A percentile compares a stretch with the other conserved stretches of the same genome.
Evolutionary conservation across 2,888 invertebrate species (phyloP).

Genomic region (Incurvaria masculella): DNA sequence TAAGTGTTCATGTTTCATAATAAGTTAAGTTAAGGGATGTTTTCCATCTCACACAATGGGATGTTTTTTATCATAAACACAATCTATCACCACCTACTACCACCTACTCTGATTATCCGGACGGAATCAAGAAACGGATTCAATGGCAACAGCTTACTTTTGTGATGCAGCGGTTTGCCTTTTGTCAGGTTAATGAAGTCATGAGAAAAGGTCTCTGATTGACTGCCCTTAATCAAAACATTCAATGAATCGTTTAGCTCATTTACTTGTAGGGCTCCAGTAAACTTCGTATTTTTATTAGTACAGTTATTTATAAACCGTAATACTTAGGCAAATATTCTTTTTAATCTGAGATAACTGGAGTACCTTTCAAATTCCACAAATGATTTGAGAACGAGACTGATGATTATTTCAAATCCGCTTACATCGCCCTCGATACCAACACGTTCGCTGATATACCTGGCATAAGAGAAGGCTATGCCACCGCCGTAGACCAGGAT

Average conservation of each 20-base stretch:
- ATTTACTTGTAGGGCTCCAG: neutral
- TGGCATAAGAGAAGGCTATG: conserved; percentile 12
- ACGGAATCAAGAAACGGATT: conserved; percentile 8
- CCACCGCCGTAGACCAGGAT: conserved; percentile 26
- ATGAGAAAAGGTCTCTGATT: neutral
- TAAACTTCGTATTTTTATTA: neutral
- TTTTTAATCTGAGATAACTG: conserved; percentile 5
- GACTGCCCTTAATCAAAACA: neutral
- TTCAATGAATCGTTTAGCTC: neutral
- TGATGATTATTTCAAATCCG: conserved; percentile 27
- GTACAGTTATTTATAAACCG: conserved; percentile 3
- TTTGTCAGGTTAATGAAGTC: conserved; percentile 1
- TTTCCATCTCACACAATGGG: conserved; percentile 9
- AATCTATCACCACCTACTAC: too few species aligned
- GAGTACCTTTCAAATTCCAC: conserved; percentile 10
- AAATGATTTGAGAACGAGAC: too few species aligned
- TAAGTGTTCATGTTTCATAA: conserved; percentile 10
- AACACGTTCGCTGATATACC: conserved; percentile 29
- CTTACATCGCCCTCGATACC: conserved; percentile 29
- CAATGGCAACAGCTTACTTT: conserved; percentile 1
- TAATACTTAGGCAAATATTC: conserved; percentile 8
- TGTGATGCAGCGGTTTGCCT: neutral
- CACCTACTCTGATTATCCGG: conserved; percentile 9
- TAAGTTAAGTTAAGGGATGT: conserved; percentile 10
- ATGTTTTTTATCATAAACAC: conserved; percentile 10